Evolutionary conservation across 2,113 vertebrate genomes (phyloP), one percentile per base, ranked within the genome.

Genomic region (Zeus faber): DNA sequence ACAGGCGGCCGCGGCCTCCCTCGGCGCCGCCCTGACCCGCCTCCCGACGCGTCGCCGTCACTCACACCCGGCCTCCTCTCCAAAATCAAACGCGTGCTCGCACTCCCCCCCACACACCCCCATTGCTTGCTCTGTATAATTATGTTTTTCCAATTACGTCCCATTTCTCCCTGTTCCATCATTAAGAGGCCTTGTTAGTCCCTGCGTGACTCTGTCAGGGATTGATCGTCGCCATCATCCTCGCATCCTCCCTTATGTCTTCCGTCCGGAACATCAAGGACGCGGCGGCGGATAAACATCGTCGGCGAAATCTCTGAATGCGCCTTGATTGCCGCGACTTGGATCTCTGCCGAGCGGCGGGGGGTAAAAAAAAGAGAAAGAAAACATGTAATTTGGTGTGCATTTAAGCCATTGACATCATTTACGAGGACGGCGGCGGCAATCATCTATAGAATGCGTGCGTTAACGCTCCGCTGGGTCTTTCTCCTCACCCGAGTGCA

Each of bases 171-270:
- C 27, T 11, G 11, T 61, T 48, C 62, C 57, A 60, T 65, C 45
- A 21, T 79, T 67, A 69, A 66, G 26, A 72, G 58, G 44, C 66
- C 49, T 66, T 79, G 48, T 81, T 83, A 74, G 64, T 69, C 56
- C 24, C 4, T n/a, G 17, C 33, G 63, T 14, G 76, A 75, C 60
- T 54, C 54, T 58, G 75, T 80, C 67, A 22, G 51, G 65, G 68
- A 76, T 67, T 77, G 71, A 82, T 82, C 50, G 23, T 55, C 39
- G 40, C 62, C 65, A 44, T 74, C 77, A 52, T 58, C 57, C 69
- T 72, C 72, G 48, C 44, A 70, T 81, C 74, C 74, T 54, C 50
- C 17, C 67, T 71, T 51, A 11, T n/a, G 63, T 79, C 72, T 74
- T 70, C 60, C 23, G 14, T 29, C 64, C 68, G 18, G 71, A 77